phyloP scores from a whole-genome alignment of 2,888 invertebrate genomes.

The Gryllus longicercus region DNA sequence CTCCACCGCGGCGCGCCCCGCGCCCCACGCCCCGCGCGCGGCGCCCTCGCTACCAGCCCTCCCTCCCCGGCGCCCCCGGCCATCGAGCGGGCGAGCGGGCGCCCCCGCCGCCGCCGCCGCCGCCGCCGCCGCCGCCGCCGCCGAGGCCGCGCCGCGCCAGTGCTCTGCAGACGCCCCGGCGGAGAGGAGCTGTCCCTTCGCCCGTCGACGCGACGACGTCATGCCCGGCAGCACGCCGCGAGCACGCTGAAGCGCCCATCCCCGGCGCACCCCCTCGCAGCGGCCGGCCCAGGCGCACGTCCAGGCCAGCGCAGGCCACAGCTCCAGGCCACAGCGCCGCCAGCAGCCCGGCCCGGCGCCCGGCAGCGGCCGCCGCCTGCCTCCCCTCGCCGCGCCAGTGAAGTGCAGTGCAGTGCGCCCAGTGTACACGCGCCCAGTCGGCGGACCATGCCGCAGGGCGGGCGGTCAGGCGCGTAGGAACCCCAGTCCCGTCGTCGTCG shows the following conservation, averaged over 20 bases:
- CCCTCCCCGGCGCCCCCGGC: neutral
- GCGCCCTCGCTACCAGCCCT: neutral
- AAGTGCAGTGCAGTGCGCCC: slow-evolving; percentile 2
- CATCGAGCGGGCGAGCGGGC: neutral
- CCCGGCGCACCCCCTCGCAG: neutral
- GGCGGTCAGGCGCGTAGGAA: too few relatives aligned
- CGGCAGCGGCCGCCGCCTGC: neutral
- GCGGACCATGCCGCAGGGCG: too few relatives aligned
- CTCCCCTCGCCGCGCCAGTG: neutral
- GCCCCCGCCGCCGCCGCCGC: neutral
- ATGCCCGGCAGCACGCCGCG: neutral
- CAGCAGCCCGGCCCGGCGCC: neutral
- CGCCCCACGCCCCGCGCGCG: neutral
- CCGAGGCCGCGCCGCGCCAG: slow-evolving; percentile 1
- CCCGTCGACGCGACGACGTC: neutral
- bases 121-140: neutral
- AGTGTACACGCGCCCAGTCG: neutral
- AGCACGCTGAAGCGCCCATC: neutral
- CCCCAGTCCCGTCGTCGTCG: neutral
- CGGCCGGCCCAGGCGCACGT: neutral
- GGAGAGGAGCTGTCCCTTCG: neutral
- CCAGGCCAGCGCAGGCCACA: neutral
- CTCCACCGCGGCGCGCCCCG: neutral
- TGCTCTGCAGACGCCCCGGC: neutral
- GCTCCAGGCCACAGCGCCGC: neutral